Evolutionary conservation across 53 echinoderm and acorn worm species (phyloP).

Genomic region (Paelopatides confundens): DNA sequence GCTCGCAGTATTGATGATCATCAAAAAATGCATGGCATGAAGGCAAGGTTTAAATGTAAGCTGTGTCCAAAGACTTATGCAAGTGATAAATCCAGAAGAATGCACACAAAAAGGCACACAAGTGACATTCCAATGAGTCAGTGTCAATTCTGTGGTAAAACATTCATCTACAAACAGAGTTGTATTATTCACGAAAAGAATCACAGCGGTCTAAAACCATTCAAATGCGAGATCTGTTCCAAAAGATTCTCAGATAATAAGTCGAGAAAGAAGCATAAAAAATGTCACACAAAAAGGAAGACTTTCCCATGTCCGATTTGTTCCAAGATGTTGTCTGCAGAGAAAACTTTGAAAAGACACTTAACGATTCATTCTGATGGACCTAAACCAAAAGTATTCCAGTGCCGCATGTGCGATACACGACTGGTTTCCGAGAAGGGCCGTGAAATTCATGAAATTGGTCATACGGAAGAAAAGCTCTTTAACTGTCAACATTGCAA

Average conservation of each 20-base stretch:
- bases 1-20: too few relatives aligned
- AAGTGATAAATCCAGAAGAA: too few relatives aligned
- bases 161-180: slow-evolving; percentile 40
- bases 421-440: too few relatives aligned
- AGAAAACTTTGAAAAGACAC: background rate
- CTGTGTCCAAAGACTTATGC: slow-evolving; percentile 34
- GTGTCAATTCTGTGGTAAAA: slow-evolving; percentile 55
- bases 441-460: background rate
- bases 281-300: slow-evolving; percentile 2
- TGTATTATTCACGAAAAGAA: slow-evolving; percentile 43
- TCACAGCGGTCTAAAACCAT: slow-evolving; percentile 62
- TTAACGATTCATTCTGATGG: slow-evolving; percentile 18
- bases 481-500: background rate
- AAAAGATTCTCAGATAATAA: slow-evolving; percentile 5
- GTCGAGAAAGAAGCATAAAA: slow-evolving; percentile 4
- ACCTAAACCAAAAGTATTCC: too few relatives aligned
- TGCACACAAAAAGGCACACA: background rate
- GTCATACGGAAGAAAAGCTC: background rate
- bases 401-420: too few relatives aligned
- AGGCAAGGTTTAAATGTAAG: background rate
- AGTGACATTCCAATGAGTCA: slow-evolving; percentile 31
- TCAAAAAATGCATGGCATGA: background rate
- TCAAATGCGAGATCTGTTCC: slow-evolving; percentile 50
- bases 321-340: background rate
- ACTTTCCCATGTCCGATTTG: slow-evolving; percentile 7